phyloP scores from a whole-genome alignment of 1,140 invertebrate genomes.

The Aricia agestis region DNA sequence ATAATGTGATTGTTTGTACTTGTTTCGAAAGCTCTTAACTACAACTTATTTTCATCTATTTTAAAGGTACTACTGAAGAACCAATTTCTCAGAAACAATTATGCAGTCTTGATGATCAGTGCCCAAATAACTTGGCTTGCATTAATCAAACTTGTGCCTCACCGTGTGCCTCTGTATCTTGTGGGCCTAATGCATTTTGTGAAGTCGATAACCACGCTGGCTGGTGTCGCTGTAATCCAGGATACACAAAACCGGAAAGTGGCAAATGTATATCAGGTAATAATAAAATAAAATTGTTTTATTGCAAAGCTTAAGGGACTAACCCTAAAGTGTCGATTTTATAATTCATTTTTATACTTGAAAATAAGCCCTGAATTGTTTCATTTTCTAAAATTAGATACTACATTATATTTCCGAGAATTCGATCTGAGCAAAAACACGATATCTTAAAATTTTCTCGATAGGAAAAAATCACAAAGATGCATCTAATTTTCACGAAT shows the following conservation, averaged over 20 bases:
- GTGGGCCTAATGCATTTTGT: conserved; percentile 90
- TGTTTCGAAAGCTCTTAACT: too few relatives aligned
- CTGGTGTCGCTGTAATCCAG: conserved; percentile 90
- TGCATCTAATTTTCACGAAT: too few relatives aligned
- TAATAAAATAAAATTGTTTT: conserved; percentile 31
- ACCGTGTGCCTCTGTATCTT: conserved; percentile 86
- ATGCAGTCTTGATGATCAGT: conserved; percentile 85
- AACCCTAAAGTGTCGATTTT: too few relatives aligned
- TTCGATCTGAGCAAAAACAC: too few relatives aligned
- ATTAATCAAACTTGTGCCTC: conserved; percentile 86
- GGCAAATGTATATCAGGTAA: conserved; percentile 89
- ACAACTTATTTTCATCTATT: background rate
- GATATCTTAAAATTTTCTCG: too few relatives aligned
- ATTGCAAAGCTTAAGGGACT: background rate
- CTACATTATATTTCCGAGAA: too few relatives aligned
- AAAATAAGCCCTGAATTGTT: too few relatives aligned
- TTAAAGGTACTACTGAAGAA: conserved; percentile 51
- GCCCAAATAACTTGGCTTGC: conserved; percentile 87
- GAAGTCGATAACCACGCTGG: conserved; percentile 92
- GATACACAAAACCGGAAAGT: conserved; percentile 84
- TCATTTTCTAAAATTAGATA: too few relatives aligned
- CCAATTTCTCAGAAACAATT: conserved; percentile 63
- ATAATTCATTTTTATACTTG: too few relatives aligned
- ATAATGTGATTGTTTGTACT: too few relatives aligned
- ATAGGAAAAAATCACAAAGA: too few relatives aligned